A percentile compares a stretch with the other conserved stretches of the same genome.
phyloP scores from a whole-genome alignment of 64 coral and sea anemone species.

The Stichodactyla helianthus region DNA sequence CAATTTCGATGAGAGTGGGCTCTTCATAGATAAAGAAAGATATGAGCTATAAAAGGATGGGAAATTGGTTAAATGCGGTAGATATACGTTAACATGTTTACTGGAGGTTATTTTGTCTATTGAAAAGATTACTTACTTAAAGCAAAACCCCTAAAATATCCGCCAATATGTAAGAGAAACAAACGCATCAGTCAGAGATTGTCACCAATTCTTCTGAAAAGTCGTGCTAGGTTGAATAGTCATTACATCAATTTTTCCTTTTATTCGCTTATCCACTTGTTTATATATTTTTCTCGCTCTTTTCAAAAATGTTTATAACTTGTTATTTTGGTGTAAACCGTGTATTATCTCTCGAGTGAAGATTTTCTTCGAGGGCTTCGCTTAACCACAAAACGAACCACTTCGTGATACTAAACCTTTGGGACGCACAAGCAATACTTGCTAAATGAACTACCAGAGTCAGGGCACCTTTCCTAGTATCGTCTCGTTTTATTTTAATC shows the following conservation, averaged over 20 bases:
- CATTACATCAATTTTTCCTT: neutral
- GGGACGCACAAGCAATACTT: too few relatives aligned
- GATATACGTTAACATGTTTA: neutral
- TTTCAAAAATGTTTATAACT: neutral
- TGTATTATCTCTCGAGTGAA: neutral
- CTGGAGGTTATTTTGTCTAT: neutral
- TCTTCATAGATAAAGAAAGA: neutral
- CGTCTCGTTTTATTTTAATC: too few relatives aligned
- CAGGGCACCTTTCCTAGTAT: neutral
- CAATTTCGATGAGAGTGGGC: neutral
- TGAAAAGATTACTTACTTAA: neutral
- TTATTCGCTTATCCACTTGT: neutral
- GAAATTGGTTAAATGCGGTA: neutral
- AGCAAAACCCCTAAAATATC: neutral
- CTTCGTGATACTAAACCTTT: neutral
- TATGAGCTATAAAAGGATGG: neutral
- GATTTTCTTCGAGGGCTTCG: neutral
- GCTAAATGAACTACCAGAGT: too few relatives aligned
- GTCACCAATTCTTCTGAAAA: neutral
- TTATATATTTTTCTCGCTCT: neutral
- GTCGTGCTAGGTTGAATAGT: neutral
- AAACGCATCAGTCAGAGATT: neutral
- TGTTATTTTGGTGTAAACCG: neutral
- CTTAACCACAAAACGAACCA: neutral
- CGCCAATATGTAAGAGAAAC: too few relatives aligned